phyloP scores from a whole-genome alignment of 2,797 vertebrate species.

The Ceryle rudis region DNA sequence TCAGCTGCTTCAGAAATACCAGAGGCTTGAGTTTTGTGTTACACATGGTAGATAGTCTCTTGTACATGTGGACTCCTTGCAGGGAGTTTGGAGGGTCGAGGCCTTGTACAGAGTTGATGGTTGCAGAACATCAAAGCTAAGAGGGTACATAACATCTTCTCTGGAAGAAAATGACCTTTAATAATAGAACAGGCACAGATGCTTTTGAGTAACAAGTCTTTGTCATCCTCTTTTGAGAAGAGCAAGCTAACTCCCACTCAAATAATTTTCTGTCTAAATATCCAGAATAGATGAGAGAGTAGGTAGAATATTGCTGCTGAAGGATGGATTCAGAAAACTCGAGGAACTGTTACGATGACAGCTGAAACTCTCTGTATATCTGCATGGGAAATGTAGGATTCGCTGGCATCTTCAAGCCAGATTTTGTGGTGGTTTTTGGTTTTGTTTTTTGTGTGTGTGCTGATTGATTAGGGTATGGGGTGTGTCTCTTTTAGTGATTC shows the following conservation, averaged over 20 bases:
- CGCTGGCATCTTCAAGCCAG: background rate
- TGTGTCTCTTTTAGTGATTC: background rate
- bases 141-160: background rate
- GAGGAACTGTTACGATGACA: background rate
- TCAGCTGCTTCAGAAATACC: background rate
- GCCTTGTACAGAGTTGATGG: background rate
- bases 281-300: slow-evolving; percentile 4
- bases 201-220: slow-evolving; percentile 57
- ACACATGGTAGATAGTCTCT: background rate
- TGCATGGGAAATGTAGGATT: background rate
- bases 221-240: slow-evolving; percentile 33
- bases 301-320: slow-evolving; percentile 1
- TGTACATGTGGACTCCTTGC: background rate
- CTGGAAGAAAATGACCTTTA: slow-evolving; percentile 55
- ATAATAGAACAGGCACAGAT: slow-evolving; percentile 52
- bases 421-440: background rate
- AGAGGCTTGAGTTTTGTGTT: background rate
- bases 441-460: background rate
- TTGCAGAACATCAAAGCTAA: background rate
- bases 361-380: background rate
- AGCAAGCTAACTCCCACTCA: slow-evolving; percentile 40
- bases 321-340: background rate
- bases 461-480: background rate
- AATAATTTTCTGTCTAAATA: slow-evolving; percentile 20
- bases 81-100: background rate